Evolutionary conservation across 2,797 vertebrate genomes (phyloP).

Genomic region (Microtus californicus): DNA sequence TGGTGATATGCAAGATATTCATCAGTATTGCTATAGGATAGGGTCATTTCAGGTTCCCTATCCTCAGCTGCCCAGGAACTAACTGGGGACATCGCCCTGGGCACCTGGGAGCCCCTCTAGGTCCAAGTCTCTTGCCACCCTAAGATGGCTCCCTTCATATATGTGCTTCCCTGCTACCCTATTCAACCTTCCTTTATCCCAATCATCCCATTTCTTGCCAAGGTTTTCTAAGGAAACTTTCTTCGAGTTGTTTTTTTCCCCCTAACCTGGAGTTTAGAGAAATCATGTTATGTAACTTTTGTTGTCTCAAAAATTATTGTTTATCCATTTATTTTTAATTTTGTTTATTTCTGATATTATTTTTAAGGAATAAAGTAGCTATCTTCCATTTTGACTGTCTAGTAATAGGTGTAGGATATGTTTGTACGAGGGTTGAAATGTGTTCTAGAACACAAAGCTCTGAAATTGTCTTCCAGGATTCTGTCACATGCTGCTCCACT

Average conservation of each 20-base stretch:
- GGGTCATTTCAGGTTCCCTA: no score
- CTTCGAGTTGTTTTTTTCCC: conserved; percentile 36
- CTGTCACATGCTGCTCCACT: conserved; percentile 27
- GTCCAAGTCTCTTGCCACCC: no score
- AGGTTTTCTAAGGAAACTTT: conserved; percentile 27
- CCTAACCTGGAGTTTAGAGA: neutral
- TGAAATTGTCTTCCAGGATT: conserved; percentile 46
- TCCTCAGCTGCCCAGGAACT: no score
- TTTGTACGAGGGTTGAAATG: neutral
- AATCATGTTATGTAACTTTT: conserved; percentile 29
- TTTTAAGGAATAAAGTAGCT: neutral
- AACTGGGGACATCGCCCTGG: no score
- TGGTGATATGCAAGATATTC: no score
- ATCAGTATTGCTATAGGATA: no score
- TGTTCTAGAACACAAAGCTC: conserved; percentile 12
- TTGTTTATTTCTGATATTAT: no score
- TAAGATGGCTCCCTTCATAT: no score
- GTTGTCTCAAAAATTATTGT: conserved; percentile 21
- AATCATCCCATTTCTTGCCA: no score
- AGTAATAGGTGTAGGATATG: neutral
- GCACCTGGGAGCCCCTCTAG: no score
- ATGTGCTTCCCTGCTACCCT: no score
- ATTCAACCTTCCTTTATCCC: no score
- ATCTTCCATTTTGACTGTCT: neutral
- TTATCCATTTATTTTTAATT: neutral